Evolutionary conservation across 1,140 invertebrate genomes (phyloP).

Genomic region (Doryteuthis pealeii): DNA sequence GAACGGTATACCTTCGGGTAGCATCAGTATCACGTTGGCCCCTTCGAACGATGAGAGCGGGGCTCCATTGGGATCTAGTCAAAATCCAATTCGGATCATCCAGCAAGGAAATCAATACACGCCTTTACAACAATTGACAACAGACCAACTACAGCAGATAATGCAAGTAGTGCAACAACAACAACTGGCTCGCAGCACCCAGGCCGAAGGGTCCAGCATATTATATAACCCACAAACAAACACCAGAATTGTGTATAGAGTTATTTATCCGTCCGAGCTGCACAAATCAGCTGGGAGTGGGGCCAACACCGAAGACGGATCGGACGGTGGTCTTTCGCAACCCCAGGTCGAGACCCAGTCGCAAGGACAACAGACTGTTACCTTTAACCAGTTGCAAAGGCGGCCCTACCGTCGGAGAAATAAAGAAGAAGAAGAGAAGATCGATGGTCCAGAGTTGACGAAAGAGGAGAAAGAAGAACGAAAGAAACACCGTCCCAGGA

Average conservation of each 20-base stretch:
- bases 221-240: constrained; percentile 66
- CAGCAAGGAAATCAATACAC: constrained; percentile 67
- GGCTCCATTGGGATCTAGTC: constrained; percentile 65
- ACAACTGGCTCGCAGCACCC: constrained; percentile 55
- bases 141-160: constrained; percentile 68
- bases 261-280: constrained; percentile 61
- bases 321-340: not conserved
- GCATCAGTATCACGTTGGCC: constrained; percentile 30
- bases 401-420: constrained; percentile 41
- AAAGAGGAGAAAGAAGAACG: constrained; percentile 65
- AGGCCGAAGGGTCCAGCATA: constrained; percentile 59
- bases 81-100: constrained; percentile 70
- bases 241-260: constrained; percentile 66
- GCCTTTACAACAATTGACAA: constrained; percentile 66
- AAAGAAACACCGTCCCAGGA: constrained; percentile 67
- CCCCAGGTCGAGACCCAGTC: constrained; percentile 24
- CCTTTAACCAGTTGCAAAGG: constrained; percentile 23
- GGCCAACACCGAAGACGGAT: not conserved
- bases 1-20: not conserved
- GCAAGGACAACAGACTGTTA: constrained; percentile 30
- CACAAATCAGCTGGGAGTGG: constrained; percentile 38
- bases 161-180: constrained; percentile 67
- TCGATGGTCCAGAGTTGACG: constrained; percentile 53
- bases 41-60: constrained; percentile 53
- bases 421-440: constrained; percentile 57